Percentiles rank a stretch among this genome's conserved stretches.
Conservation (phyloP, 2,888 invertebrate species). For the Anorthoa munda region DNA sequence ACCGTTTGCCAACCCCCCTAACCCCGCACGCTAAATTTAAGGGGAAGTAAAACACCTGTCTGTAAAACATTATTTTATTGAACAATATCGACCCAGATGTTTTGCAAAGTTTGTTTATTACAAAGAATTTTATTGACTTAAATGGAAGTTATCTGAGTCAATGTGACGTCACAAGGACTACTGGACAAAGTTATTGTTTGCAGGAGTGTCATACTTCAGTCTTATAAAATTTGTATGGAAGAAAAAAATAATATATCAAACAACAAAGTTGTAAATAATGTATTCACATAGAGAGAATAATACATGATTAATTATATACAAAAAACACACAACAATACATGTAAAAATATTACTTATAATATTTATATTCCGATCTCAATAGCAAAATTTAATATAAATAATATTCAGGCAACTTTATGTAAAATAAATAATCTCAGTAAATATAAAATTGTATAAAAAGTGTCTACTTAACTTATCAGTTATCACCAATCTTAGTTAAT, state of each 20-base stretch:
- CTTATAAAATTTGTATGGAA: slow-evolving; percentile 51
- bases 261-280: slow-evolving; percentile 32
- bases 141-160: slow-evolving; percentile 39
- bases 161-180: slow-evolving; percentile 37
- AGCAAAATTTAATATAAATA: slow-evolving; percentile 10
- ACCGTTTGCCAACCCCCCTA: slow-evolving; percentile 79
- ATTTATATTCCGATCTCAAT: background rate
- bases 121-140: slow-evolving; percentile 51
- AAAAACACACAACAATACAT: slow-evolving; percentile 10
- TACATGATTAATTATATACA: background rate
- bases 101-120: slow-evolving; percentile 53
- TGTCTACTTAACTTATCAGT: slow-evolving; percentile 30
- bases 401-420: background rate
- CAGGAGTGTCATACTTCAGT: slow-evolving; percentile 55
- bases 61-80: slow-evolving; percentile 70
- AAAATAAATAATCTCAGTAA: slow-evolving; percentile 31
- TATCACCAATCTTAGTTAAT: slow-evolving; percentile 24
- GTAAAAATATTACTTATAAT: slow-evolving; percentile 17
- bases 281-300: slow-evolving; percentile 7
- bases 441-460: slow-evolving; percentile 42
- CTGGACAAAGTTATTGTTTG: slow-evolving; percentile 42
- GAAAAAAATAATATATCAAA: slow-evolving; percentile 19
- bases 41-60: slow-evolving; percentile 80
- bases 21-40: slow-evolving; percentile 77
- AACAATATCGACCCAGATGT: slow-evolving; percentile 60